phyloP scores from a whole-genome alignment of 2,888 invertebrate genomes.

The Ariolimax columbianus region DNA sequence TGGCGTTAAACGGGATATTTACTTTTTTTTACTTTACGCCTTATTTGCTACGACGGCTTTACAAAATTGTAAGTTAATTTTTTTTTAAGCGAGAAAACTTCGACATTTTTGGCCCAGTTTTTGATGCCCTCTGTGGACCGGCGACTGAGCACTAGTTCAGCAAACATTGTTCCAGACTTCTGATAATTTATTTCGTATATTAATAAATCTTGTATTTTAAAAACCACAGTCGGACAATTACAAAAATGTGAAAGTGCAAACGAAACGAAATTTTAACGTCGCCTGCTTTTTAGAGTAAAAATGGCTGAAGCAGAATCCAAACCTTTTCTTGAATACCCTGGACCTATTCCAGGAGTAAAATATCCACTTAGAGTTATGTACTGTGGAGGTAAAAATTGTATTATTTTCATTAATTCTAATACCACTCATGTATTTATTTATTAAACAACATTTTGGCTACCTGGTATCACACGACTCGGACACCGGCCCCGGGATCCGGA shows the following conservation, averaged over 20 bases:
- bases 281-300: neutral
- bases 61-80: too few relatives aligned
- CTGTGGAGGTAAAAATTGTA: conserved; percentile 84
- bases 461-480: too few relatives aligned
- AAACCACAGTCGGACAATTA: neutral
- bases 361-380: conserved; percentile 92
- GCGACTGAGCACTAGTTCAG: too few relatives aligned
- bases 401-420: neutral
- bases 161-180: neutral
- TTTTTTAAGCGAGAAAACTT: too few relatives aligned
- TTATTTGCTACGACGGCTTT: too few relatives aligned
- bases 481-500: too few relatives aligned
- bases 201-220: neutral
- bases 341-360: conserved; percentile 81
- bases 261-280: conserved; percentile 38
- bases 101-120: too few relatives aligned
- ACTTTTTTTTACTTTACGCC: too few relatives aligned
- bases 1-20: too few relatives aligned
- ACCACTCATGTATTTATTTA: too few relatives aligned
- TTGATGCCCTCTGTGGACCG: too few relatives aligned
- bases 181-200: neutral
- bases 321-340: conserved; percentile 62
- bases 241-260: neutral
- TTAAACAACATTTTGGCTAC: too few relatives aligned
- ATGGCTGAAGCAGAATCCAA: conserved; percentile 51